A percentile compares a stretch with the other conserved stretches of the same genome.
These are phyloP conservation scores for Alviniconcha strummeri DNA, from an alignment of 2,888 invertebrate genomes.

Conservation along the genomic window DNA sequence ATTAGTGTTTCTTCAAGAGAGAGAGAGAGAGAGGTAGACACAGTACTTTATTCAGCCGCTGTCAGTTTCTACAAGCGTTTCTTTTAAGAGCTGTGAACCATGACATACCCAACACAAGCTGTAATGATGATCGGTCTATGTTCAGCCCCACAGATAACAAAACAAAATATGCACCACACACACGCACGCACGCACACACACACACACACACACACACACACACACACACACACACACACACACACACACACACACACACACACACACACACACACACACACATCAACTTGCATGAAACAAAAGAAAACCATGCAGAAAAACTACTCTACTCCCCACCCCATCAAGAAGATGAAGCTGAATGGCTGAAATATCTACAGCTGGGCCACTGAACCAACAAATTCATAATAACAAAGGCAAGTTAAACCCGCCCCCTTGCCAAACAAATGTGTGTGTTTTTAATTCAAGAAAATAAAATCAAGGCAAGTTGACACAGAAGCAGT, in stretches of 20 bases:
- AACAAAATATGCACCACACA: background rate
- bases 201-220: background rate
- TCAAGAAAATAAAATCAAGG: too few species aligned
- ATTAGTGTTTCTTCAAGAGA: background rate
- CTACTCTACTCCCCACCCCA: too few species aligned
- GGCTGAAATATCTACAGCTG: too few species aligned
- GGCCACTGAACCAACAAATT: too few species aligned
- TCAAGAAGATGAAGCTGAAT: too few species aligned
- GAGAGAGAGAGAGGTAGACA: slow-evolving; percentile 12
- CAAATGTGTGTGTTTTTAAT: too few species aligned
- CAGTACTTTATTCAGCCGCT: background rate
- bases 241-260: background rate
- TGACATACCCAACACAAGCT: too few species aligned
- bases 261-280: background rate
- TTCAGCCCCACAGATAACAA: background rate
- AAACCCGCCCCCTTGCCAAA: too few species aligned
- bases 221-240: background rate
- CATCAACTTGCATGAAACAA: background rate
- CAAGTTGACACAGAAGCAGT: slow-evolving; percentile 5
- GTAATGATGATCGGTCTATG: background rate
- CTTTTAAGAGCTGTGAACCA: too few species aligned
- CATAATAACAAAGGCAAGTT: too few species aligned
- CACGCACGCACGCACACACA: background rate
- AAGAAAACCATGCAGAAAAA: too few species aligned
- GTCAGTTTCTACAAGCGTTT: too few species aligned